phyloP scores from a whole-genome alignment of 2,888 invertebrate genomes.

The Digitonthophagus gazella region DNA sequence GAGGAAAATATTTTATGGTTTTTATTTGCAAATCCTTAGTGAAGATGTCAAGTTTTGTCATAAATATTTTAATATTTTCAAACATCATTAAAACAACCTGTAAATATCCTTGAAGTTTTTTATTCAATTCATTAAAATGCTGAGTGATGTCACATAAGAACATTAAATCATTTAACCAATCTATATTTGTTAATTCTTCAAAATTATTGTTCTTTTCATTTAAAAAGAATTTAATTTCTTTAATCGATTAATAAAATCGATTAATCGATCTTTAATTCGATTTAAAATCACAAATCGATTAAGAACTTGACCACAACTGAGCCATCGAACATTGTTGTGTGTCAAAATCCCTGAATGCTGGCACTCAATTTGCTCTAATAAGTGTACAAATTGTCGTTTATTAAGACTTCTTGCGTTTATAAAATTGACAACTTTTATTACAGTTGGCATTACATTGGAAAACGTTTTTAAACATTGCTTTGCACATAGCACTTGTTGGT shows the following conservation, averaged over 20 bases:
- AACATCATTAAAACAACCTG: slow-evolving; percentile 5
- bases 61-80: slow-evolving; percentile 3
- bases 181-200: slow-evolving; percentile 20
- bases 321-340: slow-evolving; percentile 22
- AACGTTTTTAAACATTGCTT: slow-evolving; percentile 27
- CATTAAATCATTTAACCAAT: slow-evolving; percentile 25
- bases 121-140: slow-evolving; percentile 23
- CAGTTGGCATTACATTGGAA: slow-evolving; percentile 27
- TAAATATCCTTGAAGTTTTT: slow-evolving; percentile 14
- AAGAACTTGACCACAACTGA: slow-evolving; percentile 21
- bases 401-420: slow-evolving; percentile 28
- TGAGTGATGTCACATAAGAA: slow-evolving; percentile 22
- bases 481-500: slow-evolving; percentile 22
- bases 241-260: no score
- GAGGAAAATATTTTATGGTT: slow-evolving; percentile 23
- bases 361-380: slow-evolving; percentile 22
- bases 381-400: slow-evolving; percentile 26
- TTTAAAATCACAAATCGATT: slow-evolving; percentile 19
- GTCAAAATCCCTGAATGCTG: slow-evolving; percentile 20
- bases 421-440: slow-evolving; percentile 29
- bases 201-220: slow-evolving; percentile 19
- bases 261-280: no score
- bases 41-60: neutral
- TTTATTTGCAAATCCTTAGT: slow-evolving; percentile 17
- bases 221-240: slow-evolving; percentile 16